phyloP scores from a whole-genome alignment of 2,113 vertebrate species.

The Panthera uncia region DNA sequence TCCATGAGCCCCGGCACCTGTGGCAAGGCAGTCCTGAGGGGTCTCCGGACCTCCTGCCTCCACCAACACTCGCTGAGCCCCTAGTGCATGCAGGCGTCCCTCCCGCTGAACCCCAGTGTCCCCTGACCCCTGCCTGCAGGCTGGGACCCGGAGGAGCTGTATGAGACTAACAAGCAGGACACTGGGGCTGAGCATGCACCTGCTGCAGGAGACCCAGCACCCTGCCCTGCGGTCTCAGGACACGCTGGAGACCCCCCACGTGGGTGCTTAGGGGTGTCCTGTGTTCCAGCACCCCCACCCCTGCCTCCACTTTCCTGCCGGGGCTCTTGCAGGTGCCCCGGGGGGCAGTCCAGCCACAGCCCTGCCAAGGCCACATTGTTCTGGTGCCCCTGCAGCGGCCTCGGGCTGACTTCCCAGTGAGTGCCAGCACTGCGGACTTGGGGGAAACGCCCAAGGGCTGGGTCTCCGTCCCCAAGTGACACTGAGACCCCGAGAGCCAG shows the following conservation, averaged over 20 bases:
- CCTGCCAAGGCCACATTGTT: rapidly evolving
- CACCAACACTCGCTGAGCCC: rapidly evolving
- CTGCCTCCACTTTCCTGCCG: rapidly evolving
- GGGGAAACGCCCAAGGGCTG: rapidly evolving
- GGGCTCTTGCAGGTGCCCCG: rapidly evolving
- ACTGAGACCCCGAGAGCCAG: rapidly evolving
- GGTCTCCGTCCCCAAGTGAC: background rate
- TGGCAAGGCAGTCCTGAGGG: background rate
- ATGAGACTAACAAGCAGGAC: background rate
- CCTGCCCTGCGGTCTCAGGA: rapidly evolving
- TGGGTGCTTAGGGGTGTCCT: rapidly evolving
- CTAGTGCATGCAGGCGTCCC: background rate
- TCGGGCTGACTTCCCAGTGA: rapidly evolving
- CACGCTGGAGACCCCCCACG: rapidly evolving
- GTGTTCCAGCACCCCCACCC: rapidly evolving
- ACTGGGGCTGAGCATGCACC: rapidly evolving
- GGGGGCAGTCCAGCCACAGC: no score
- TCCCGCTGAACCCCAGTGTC: background rate
- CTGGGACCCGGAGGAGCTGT: rapidly evolving
- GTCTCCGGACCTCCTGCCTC: background rate
- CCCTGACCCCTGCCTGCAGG: rapidly evolving
- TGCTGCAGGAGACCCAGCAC: rapidly evolving
- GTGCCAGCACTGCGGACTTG: rapidly evolving
- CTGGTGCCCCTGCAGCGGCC: rapidly evolving
- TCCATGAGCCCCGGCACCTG: background rate